Evolutionary conservation across 2,888 invertebrate species (phyloP), one percentile per base, ranked within the genome.

Genomic region (Morinoia aosen): DNA sequence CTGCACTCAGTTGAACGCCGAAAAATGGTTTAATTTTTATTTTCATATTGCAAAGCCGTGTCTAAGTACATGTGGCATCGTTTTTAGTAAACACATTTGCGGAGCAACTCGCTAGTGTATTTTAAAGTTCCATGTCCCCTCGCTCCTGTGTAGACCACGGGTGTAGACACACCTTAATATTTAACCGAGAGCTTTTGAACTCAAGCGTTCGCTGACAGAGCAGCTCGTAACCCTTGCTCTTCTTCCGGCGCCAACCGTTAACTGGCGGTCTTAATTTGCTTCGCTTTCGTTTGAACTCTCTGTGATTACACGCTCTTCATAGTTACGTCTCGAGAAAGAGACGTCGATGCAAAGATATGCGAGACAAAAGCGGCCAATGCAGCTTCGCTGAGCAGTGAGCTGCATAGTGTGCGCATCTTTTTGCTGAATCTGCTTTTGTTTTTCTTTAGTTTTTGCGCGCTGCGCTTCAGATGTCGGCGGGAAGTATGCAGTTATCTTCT

Each of bases 231-330:
- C 90, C 76, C 33, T 33, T 90, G 90, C 48, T 90, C 90, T 40
- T 90, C 90, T 40, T 88, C 88, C 88, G 88, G 39, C 90, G 40
- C 16, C 90, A 90, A 90, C 90, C 90, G 90, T 48, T 90, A 12
- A 14, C 39, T 90, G 39, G 90, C 90, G 33, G 76, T 90, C 90
- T 48, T 90, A 48, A 48, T 90, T 90, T 40, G 48, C 40, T 48
- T 16, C 90, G 90, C 90, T 90, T 90, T 90, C 90, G 48, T 90
- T 90, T 90, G 19, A 48, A 16, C 39, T 90, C 90, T 90, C 40
- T 40, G 39, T 90, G 39, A 90, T 90, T 90, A 40, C 90, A 39
- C 39, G 90, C 90, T 90, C 40, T 40, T 90, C 39, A 48, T 39
- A 90, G 40, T 39, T 90, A 40, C 39, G 10, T 11, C 14, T 90